A percentile compares a stretch with the other conserved stretches of the same genome.
These are phyloP conservation scores for Tetragonula clypearis DNA, from an alignment of 1,140 invertebrate genomes.

Conservation along the genomic window DNA sequence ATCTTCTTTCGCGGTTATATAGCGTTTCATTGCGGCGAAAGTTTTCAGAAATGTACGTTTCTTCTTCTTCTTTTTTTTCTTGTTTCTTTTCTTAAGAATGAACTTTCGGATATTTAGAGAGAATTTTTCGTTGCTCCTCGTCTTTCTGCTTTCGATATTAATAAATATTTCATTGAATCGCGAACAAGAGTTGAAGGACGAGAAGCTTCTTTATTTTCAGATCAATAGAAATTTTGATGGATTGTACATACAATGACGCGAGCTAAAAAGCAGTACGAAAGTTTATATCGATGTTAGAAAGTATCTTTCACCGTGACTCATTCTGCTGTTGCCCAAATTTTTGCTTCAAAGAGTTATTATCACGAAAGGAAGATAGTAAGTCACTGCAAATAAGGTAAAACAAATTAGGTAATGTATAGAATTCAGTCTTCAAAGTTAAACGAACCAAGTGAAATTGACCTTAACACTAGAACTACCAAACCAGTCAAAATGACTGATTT, in stretches of 20 bases:
- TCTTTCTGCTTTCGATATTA: no score
- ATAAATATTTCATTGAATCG: no score
- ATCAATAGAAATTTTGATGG: not conserved
- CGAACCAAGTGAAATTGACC: not conserved
- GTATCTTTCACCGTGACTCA: constrained; percentile 30
- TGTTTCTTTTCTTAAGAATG: not conserved
- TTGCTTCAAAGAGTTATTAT: not conserved
- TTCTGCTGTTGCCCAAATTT: not conserved
- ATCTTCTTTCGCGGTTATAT: no score
- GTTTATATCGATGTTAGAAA: constrained; percentile 1
- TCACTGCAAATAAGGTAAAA: not conserved
- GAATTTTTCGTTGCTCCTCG: no score
- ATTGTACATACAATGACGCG: not conserved
- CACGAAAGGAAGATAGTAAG: not conserved
- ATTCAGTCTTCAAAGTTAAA: not conserved
- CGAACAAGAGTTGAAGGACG: not conserved
- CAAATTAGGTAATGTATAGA: not conserved
- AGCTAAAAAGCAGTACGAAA: not conserved
- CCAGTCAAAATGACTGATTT: no score
- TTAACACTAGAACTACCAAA: not conserved
- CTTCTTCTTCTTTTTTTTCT: not conserved
- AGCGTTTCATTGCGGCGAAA: no score
- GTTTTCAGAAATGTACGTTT: not conserved
- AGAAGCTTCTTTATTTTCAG: not conserved
- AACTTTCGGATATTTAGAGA: not conserved